Evolutionary conservation across 2,113 vertebrate species (phyloP).

Genomic region (Chloropsis hardwickii): DNA sequence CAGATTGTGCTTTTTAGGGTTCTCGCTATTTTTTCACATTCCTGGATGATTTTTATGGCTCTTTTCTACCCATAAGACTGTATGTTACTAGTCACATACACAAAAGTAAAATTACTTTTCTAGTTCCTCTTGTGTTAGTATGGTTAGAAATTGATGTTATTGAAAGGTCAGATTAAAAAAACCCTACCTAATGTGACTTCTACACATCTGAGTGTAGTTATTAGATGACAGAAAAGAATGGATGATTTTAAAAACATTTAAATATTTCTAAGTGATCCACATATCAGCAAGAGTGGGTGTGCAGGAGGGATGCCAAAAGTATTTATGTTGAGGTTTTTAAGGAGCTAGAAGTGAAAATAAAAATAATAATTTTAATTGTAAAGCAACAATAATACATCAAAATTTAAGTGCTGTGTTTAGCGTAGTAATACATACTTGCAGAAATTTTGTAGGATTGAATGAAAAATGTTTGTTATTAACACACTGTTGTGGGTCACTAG

Average conservation of each 20-base stretch:
- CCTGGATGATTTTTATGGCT: background rate
- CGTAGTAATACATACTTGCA: background rate
- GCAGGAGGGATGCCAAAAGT: background rate
- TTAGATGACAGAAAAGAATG: background rate
- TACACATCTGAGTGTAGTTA: background rate
- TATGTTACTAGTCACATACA: background rate
- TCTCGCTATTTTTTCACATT: background rate
- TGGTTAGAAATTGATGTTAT: background rate
- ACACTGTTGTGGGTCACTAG: background rate
- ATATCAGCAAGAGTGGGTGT: background rate
- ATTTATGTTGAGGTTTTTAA: background rate
- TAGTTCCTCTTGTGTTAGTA: background rate
- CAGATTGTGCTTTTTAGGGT: background rate
- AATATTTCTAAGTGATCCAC: background rate
- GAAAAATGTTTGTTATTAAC: background rate
- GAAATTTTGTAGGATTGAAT: background rate
- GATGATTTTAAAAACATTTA: background rate
- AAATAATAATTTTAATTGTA: background rate
- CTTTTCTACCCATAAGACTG: background rate
- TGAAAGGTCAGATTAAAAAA: background rate
- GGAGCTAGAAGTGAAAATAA: background rate
- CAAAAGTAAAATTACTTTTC: background rate
- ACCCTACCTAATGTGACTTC: background rate
- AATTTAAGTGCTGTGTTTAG: background rate
- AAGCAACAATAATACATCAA: background rate